Conservation (phyloP, 2,113 vertebrate species). For the Ivindomyrus marchei region DNA sequence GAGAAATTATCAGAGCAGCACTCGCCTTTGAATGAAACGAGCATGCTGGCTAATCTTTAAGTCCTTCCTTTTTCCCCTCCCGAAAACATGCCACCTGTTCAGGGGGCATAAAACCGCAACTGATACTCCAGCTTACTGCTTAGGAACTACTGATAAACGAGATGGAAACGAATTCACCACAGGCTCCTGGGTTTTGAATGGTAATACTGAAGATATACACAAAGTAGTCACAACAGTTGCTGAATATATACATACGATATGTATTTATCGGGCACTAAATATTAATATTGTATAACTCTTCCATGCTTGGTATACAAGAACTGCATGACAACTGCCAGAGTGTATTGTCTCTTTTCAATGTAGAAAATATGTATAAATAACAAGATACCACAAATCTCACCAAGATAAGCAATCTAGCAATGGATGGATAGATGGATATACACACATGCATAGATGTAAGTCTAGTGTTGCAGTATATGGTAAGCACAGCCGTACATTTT, state of each 20-base stretch:
- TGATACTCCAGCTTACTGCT: not conserved
- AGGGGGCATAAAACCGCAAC: slow-evolving; percentile 29
- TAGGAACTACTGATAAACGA: not conserved
- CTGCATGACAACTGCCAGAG: not conserved
- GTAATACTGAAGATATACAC: not conserved
- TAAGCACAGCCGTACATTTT: not conserved
- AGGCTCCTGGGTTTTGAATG: not conserved
- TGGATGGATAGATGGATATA: not conserved
- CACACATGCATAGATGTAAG: not conserved
- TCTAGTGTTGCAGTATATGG: not conserved
- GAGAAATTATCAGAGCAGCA: slow-evolving; percentile 67
- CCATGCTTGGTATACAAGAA: not conserved
- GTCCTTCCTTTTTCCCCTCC: slow-evolving; percentile 66
- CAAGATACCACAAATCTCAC: not conserved
- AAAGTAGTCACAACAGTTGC: not conserved
- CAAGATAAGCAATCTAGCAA: not conserved
- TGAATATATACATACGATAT: not conserved
- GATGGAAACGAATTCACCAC: not conserved
- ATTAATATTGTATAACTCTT: not conserved
- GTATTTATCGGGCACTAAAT: not conserved
- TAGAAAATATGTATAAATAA: not conserved
- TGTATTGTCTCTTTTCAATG: not conserved
- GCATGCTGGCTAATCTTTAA: slow-evolving; percentile 74
- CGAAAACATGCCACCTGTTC: slow-evolving; percentile 56
- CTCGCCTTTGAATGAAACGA: slow-evolving; percentile 72